Evolutionary conservation across 2,797 vertebrate species (phyloP), one percentile per base, ranked within the genome.

Genomic region (Selene dorsalis): DNA sequence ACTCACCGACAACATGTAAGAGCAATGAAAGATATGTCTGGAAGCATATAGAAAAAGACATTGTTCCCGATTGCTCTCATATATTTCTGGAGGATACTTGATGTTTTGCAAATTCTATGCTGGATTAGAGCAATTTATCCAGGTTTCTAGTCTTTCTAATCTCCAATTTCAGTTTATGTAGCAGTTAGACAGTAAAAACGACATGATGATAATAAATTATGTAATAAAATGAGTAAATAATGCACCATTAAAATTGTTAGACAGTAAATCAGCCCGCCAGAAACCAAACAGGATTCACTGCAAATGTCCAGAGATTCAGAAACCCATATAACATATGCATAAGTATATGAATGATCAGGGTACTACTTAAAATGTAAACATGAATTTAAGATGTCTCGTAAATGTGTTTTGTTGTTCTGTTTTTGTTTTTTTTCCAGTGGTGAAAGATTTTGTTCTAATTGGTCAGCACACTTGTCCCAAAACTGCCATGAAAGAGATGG

Each of bases 391-490:
- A n/a, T 28, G 43, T 24, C 11, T 66, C 4, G 1, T 14, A 24
- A 26, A 50, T 64, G 12, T 53, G 43, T 60, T 48, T 8, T 64
- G 0, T 55, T 32, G 30, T 32, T 32, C 7, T 32, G 30, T 6
- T 32, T 32, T 16, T 67, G 55, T 38, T 24, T 68, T 35, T 84
- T 58, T 63, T 50, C 32, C 84, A 96, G 96, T 86, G 84, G 87
- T 95, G 70, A 95, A 95, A 84, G 94, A 96, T 55, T 94, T 96
- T 62, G 91, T 94, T 56, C 90, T 96, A 50, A 91, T 96, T 55
- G 94, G 94, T 2, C 96, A 96, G 57, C 96, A 96, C 74, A 93
- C 95, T 1, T 90, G 92, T 80, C 96, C 96, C 10, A 95, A 92
- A 80, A 93, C 87, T 1, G 95, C 96, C 63, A 95, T 94, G 92